These are phyloP conservation scores for Clivina fossor DNA, from an alignment of 2,888 invertebrate species.

Conservation along the genomic window DNA sequence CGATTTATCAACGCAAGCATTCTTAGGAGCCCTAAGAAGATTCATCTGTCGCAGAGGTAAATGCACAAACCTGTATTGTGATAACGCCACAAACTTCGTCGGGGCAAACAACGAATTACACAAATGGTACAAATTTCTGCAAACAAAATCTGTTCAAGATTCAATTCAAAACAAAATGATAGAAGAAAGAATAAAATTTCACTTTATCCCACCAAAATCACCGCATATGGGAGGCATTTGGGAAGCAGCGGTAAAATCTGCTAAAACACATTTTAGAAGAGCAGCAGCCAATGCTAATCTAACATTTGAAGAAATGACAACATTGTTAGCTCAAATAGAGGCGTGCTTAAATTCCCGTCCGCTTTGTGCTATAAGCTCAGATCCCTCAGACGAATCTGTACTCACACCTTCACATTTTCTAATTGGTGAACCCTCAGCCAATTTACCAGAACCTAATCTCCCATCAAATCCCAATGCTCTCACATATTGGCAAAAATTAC, in stretches of 20 bases:
- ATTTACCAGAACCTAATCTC: constrained; percentile 13
- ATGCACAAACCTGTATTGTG: constrained; percentile 37
- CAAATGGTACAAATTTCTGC: constrained; percentile 8
- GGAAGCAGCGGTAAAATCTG: constrained; percentile 42
- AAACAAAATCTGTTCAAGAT: constrained; percentile 3
- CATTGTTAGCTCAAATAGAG: constrained; percentile 32
- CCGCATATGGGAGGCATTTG: constrained; percentile 43
- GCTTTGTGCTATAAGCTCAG: constrained; percentile 32
- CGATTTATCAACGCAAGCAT: constrained; percentile 38
- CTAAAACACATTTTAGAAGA: constrained; percentile 39
- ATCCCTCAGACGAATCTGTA: constrained; percentile 33
- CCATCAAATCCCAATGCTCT: not conserved
- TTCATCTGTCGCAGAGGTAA: constrained; percentile 40
- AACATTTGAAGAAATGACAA: constrained; percentile 41
- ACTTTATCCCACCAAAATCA: constrained; percentile 40
- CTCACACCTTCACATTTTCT: constrained; percentile 35
- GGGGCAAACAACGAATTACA: constrained; percentile 38
- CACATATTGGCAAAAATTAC: not conserved
- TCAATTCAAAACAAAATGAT: not conserved
- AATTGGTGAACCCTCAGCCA: constrained; percentile 30
- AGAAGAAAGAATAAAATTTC: constrained; percentile 35
- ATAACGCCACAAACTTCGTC: constrained; percentile 41
- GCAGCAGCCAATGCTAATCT: constrained; percentile 22
- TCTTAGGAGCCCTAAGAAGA: constrained; percentile 38
- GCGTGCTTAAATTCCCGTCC: constrained; percentile 35